A percentile compares a stretch with the other conserved stretches of the same genome.
Conservation (phyloP, 2,797 vertebrate species). For the Bryconaethiops microstoma region DNA sequence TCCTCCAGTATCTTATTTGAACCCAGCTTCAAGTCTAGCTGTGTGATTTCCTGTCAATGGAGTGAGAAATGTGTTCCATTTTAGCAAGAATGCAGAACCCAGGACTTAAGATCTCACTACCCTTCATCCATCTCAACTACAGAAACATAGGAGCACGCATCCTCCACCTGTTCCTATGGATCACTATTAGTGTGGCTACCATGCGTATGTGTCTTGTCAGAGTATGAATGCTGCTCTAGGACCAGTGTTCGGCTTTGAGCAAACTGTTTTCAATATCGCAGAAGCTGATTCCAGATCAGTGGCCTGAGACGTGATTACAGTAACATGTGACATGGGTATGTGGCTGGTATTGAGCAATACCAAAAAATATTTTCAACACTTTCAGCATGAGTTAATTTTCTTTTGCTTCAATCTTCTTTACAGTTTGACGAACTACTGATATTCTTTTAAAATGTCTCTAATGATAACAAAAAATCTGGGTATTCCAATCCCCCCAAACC, state of each 20-base stretch:
- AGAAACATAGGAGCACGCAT: constrained; percentile 3
- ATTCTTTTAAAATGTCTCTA: too few relatives aligned
- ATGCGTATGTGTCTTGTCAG: not conserved
- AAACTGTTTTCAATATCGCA: not conserved
- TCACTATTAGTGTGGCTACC: not conserved
- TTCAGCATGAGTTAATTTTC: too few relatives aligned
- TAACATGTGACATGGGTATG: not conserved
- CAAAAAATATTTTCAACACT: too few relatives aligned
- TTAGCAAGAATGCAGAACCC: not conserved
- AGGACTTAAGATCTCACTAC: not conserved
- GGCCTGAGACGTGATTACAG: not conserved
- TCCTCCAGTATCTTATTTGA: not conserved
- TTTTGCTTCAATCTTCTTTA: too few relatives aligned
- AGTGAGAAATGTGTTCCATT: constrained; percentile 23
- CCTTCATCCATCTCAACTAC: not conserved
- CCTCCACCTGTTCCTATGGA: constrained; percentile 25
- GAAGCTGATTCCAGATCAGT: not conserved
- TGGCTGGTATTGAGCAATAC: not conserved
- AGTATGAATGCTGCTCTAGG: not conserved
- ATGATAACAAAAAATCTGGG: too few relatives aligned
- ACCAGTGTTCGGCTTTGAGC: not conserved
- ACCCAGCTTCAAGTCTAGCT: not conserved
- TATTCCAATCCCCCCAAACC: too few relatives aligned
- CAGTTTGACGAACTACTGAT: too few relatives aligned
- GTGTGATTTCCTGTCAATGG: constrained; percentile 3